Evolutionary conservation across 2,888 invertebrate genomes (phyloP), one percentile per base, ranked within the genome.

Genomic region (Tribolium freemani): DNA sequence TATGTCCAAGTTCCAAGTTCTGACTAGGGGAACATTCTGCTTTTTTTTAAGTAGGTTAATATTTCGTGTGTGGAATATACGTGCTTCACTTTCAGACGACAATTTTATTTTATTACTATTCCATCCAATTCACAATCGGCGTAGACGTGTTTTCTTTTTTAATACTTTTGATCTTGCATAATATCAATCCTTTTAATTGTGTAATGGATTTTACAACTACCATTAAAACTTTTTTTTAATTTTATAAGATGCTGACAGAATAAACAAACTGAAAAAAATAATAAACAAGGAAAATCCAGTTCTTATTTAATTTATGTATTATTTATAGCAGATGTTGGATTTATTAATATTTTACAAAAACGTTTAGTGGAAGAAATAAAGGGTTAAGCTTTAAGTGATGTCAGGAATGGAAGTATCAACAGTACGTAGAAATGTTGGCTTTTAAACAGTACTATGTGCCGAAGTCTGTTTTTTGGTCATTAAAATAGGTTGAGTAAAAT

Each of bases 151-250:
- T 57, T 57, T 16, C 16, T 16, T 16, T 57, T 57, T 60, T 60
- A 60, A 60, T 6, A 11, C 26, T 38, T 48, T 13, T 44, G 45
- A 45, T 54, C 21, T 53, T 44, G 11, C 38, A 45, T 54, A 53
- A 53, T 53, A 8, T 11, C 3, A 16, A 51, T 9, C 8, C 64
- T 20, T 51, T 45, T 53, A 53, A 54, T 54, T 64, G 45, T 64
- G 53, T 45, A 64, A 64, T 45, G 53, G 20, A 16, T 64, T 64
- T 63, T 64, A 53, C 51, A 50, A 8, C 11, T 8, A 21, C 20
- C 44, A 21, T 20, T 64, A 64, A 63, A 64, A 53, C 45, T 20
- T 54, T 53, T 64, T 64, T 64, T 53, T 53, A 54, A 44, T 64
- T 64, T 64, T 54, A 64, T 21, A 53, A 64, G 53, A 1, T 26